Evolutionary conservation across 92 coral and sea anemone species (phyloP).

Genomic region (Montipora capitata): DNA sequence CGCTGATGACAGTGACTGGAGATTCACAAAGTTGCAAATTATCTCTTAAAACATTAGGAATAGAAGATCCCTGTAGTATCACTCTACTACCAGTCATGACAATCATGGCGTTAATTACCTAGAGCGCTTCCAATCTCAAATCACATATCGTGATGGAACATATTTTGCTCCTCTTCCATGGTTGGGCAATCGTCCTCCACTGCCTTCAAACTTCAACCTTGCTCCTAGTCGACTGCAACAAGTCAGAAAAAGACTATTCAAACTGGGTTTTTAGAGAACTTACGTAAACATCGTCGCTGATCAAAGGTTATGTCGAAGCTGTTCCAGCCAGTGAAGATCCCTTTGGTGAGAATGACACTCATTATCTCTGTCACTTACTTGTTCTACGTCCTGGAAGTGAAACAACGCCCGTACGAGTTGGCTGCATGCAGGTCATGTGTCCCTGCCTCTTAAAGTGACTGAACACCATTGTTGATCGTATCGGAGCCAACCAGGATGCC

Average conservation of each 20-base stretch:
- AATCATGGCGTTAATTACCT: conserved; percentile 37
- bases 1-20: conserved; percentile 23
- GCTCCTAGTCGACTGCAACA: conserved; percentile 38
- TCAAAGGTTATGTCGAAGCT: conserved; percentile 53
- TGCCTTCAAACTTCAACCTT: conserved; percentile 45
- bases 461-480: too few relatives aligned
- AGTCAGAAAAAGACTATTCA: conserved; percentile 44
- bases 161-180: conserved; percentile 51
- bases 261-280: conserved; percentile 27
- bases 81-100: too few relatives aligned
- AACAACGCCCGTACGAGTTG: conserved; percentile 63
- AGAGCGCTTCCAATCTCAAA: conserved; percentile 48
- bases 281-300: conserved; percentile 32
- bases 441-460: too few relatives aligned
- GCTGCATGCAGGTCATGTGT: conserved; percentile 69
- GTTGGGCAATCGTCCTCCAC: conserved; percentile 58
- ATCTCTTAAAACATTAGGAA: conserved; percentile 35
- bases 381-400: conserved; percentile 58
- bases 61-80: conserved; percentile 24
- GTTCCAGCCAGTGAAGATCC: conserved; percentile 39
- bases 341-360: conserved; percentile 29
- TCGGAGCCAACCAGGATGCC: too few relatives aligned
- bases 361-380: conserved; percentile 39
- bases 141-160: conserved; percentile 34
- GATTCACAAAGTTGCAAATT: conserved; percentile 37